phyloP scores from a whole-genome alignment of 2,113 vertebrate species.

The Hyaena hyaena region DNA sequence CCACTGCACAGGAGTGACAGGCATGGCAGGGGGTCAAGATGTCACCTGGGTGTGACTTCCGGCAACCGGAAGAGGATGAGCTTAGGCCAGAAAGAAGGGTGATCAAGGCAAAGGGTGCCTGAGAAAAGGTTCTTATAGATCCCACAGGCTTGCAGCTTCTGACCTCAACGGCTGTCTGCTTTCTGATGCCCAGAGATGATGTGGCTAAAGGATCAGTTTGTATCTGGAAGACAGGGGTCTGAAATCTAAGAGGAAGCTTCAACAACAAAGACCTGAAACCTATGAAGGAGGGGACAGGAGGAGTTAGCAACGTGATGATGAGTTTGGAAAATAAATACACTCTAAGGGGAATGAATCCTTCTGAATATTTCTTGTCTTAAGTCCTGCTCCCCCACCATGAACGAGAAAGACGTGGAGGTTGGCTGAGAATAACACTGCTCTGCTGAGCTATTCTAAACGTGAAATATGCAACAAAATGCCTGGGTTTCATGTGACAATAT shows the following conservation, averaged over 20 bases:
- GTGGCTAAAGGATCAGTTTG: not conserved
- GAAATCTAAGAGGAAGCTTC: not conserved
- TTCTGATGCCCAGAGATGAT: not conserved
- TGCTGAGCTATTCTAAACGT: not conserved
- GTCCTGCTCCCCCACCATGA: not conserved
- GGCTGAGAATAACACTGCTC: not conserved
- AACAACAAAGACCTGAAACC: no score
- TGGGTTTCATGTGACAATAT: not conserved
- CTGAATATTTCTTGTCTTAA: not conserved
- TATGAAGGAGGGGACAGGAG: not conserved
- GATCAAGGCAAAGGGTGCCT: not conserved
- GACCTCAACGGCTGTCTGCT: not conserved
- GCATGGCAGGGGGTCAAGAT: no score
- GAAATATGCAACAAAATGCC: not conserved
- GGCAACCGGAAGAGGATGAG: not conserved
- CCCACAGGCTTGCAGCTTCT: not conserved
- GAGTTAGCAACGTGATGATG: not conserved
- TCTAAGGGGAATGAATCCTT: not conserved
- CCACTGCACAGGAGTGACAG: not conserved
- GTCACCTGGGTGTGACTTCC: no score
- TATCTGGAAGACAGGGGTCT: not conserved
- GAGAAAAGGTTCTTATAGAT: not conserved
- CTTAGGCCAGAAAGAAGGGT: not conserved
- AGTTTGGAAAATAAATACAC: not conserved
- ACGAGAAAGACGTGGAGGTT: not conserved